phyloP scores from a whole-genome alignment of 2,888 invertebrate species.

The Meteorus cinctellus region DNA sequence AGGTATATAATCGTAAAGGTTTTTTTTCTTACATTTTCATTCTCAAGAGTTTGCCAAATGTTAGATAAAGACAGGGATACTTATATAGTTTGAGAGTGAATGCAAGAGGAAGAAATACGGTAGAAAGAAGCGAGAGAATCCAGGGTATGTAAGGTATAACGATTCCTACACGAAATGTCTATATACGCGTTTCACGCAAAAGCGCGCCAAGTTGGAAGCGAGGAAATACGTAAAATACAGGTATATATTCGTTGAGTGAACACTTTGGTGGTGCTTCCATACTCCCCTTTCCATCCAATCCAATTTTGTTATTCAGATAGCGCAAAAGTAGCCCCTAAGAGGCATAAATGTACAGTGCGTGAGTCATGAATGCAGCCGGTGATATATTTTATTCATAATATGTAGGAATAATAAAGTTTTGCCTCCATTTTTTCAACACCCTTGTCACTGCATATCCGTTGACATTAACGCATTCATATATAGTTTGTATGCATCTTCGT shows the following conservation, averaged over 20 bases:
- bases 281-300: neutral
- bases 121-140: neutral
- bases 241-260: constrained; percentile 11
- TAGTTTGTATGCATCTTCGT: too few species aligned
- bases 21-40: neutral
- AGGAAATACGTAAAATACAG: constrained; percentile 6
- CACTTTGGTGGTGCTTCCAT: neutral
- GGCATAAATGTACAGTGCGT: neutral
- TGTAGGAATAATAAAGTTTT: too few species aligned
- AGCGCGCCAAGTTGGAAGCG: neutral
- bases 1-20: constrained; percentile 26
- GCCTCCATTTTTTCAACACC: too few species aligned
- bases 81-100: neutral
- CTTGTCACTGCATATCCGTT: too few species aligned
- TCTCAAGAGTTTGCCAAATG: constrained; percentile 12
- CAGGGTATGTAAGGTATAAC: neutral
- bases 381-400: too few species aligned
- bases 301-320: neutral
- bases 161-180: neutral
- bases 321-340: neutral
- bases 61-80: neutral
- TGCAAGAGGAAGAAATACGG: neutral
- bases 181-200: neutral
- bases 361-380: neutral
- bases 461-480: too few species aligned